phyloP scores from a whole-genome alignment of 2,113 vertebrate species.

The Phalacrocorax aristotelis region DNA sequence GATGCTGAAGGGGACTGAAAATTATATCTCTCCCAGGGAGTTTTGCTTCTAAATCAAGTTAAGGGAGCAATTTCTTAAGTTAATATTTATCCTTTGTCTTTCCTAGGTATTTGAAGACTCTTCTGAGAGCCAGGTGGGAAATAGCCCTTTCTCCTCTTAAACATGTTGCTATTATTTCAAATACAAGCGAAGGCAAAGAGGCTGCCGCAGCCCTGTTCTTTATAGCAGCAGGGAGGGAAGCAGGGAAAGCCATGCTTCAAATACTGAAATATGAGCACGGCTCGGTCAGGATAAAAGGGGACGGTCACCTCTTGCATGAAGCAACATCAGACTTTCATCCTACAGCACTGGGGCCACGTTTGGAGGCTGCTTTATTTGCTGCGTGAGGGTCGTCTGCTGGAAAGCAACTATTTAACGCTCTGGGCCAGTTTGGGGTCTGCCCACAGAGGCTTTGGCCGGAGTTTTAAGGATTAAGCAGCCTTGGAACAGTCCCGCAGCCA shows the following conservation, averaged over 20 bases:
- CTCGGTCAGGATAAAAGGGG: background rate
- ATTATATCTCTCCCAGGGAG: background rate
- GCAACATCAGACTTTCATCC: background rate
- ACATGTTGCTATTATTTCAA: background rate
- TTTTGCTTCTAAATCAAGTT: background rate
- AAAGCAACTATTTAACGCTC: background rate
- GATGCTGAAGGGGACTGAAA: background rate
- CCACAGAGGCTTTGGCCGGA: background rate
- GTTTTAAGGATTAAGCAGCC: background rate
- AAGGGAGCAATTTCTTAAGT: background rate
- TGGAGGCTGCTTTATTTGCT: background rate
- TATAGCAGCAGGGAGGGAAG: background rate
- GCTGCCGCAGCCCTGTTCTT: background rate
- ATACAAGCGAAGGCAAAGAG: background rate
- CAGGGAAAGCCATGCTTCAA: background rate
- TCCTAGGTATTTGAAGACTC: background rate
- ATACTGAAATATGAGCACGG: accelerated
- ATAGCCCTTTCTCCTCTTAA: background rate
- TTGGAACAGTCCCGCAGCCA: background rate
- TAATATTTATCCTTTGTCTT: constrained; percentile 14
- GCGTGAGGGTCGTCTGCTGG: background rate
- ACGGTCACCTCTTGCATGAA: background rate
- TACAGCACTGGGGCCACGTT: accelerated
- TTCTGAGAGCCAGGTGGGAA: background rate
- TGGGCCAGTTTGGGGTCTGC: background rate